These are phyloP conservation scores for Diaprepes abbreviatus DNA, from an alignment of 2,888 invertebrate species.

Conservation along the genomic window DNA sequence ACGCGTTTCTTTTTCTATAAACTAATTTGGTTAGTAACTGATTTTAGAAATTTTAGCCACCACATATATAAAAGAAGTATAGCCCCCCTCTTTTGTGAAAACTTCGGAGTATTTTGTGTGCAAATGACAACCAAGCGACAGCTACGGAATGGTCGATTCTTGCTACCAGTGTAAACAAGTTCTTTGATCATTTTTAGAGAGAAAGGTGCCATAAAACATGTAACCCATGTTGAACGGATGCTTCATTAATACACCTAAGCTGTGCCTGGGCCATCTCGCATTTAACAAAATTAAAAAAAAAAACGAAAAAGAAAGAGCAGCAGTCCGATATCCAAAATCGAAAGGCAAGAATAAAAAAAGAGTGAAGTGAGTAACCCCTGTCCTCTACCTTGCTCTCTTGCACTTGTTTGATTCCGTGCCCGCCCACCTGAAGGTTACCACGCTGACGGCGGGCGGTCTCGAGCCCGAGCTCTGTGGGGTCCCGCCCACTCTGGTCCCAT, in stretches of 20 bases:
- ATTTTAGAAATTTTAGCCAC: conserved; percentile 41
- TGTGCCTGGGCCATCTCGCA: conserved; percentile 3
- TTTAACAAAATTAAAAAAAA: background rate
- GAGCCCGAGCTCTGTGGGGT: conserved; percentile 43
- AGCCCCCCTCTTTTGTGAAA: conserved; percentile 4
- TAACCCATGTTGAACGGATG: no score
- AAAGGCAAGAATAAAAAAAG: conserved; percentile 19
- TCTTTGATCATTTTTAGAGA: no score
- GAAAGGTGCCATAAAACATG: no score
- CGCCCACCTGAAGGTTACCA: conserved; percentile 95
- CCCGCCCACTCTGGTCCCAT: conserved; percentile 15
- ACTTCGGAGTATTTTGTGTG: background rate
- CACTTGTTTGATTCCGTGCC: conserved; percentile 66
- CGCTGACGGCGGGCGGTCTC: conserved; percentile 80
- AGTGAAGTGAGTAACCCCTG: conserved; percentile 28
- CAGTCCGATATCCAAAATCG: conserved; percentile 10
- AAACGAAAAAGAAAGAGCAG: background rate
- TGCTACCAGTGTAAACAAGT: no score
- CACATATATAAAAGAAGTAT: conserved; percentile 15
- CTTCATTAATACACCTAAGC: no score
- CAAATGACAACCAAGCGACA: conserved; percentile 7
- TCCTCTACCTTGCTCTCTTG: conserved; percentile 74
- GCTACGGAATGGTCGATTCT: no score
- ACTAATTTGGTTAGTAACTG: conserved; percentile 45
- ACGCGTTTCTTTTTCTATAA: conserved; percentile 14